Evolutionary conservation across 2,113 vertebrate genomes (phyloP).

Genomic region (Damaliscus lunatus): DNA sequence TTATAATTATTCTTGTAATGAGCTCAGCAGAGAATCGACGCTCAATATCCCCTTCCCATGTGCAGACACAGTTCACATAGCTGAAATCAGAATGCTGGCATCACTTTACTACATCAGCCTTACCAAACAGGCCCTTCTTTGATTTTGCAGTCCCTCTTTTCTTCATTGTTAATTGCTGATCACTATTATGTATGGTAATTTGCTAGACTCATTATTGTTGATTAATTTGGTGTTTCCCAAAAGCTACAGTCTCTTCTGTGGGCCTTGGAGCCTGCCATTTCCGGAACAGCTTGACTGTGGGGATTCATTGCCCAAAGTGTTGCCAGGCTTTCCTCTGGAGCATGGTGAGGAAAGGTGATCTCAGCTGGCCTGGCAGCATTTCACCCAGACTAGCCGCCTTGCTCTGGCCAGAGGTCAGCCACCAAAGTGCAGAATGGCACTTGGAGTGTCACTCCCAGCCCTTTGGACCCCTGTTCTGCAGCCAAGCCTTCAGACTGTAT

Average conservation of each 20-base stretch:
- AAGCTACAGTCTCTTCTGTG: background rate
- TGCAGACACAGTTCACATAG: background rate
- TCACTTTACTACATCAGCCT: background rate
- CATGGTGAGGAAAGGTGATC: background rate
- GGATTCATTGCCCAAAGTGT: background rate
- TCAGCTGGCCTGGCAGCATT: background rate
- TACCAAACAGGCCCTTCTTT: background rate
- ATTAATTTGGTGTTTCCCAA: background rate
- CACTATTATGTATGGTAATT: background rate
- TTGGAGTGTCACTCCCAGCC: background rate
- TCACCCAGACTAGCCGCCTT: rapidly evolving
- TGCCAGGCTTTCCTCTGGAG: background rate
- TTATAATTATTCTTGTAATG: background rate
- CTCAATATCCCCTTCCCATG: background rate
- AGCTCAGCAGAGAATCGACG: background rate
- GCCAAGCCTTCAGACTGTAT: rapidly evolving
- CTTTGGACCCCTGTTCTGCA: background rate
- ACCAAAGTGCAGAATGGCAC: background rate
- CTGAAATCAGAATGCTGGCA: rapidly evolving
- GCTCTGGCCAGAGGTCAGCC: background rate
- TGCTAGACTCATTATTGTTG: background rate
- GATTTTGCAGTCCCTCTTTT: background rate
- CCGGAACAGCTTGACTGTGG: background rate
- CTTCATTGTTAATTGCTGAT: background rate
- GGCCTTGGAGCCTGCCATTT: background rate